Percentiles rank a stretch among this genome's conserved stretches.
Conservation (phyloP, 2,888 invertebrate genomes). For the Masnerella sp. region DNA sequence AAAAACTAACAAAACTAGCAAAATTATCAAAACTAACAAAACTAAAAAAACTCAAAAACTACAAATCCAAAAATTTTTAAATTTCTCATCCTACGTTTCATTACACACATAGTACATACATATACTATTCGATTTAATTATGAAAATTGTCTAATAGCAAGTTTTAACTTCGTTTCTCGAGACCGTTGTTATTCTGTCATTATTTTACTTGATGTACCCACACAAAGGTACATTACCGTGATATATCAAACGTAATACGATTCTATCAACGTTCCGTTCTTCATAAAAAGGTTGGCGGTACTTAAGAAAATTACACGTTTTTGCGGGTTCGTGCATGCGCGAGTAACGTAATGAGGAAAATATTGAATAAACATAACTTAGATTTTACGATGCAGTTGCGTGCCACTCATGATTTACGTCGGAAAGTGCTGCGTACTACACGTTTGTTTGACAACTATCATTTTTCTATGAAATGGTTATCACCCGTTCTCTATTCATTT, state of each 20-base stretch:
- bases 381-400: conserved; percentile 50
- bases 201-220: not conserved
- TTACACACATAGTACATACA: no score
- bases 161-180: not conserved
- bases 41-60: no score
- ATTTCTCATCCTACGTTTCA: no score
- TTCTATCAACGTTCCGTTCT: conserved; percentile 49
- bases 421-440: conserved; percentile 6
- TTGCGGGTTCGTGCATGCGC: conserved; percentile 45
- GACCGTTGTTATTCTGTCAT: not conserved
- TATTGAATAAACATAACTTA: conserved; percentile 58
- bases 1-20: no score
- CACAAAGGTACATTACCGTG: not conserved
- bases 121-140: no score
- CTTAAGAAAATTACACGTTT: conserved; percentile 54
- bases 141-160: no score
- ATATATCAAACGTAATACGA: conserved; percentile 10
- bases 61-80: no score
- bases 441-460: conserved; percentile 40
- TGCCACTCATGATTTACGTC: conserved; percentile 36
- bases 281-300: conserved; percentile 43
- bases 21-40: no score
- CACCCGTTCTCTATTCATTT: no score
- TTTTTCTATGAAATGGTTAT: conserved; percentile 32
- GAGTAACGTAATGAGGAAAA: conserved; percentile 50